Evolutionary conservation across 1,140 invertebrate species (phyloP).

Genomic region (Lycorma delicatula): DNA sequence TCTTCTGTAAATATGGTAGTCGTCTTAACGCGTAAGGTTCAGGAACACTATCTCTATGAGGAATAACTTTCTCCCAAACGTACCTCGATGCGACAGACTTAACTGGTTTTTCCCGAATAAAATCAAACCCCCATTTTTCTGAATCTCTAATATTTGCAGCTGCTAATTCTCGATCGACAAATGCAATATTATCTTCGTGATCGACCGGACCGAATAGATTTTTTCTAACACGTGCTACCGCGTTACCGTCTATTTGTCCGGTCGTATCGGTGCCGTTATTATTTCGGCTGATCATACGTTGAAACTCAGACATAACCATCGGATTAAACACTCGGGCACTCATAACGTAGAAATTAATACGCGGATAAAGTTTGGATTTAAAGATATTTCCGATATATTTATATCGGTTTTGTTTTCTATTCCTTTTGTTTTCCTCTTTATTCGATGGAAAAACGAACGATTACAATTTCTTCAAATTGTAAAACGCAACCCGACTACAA

Average conservation of each 20-base stretch:
- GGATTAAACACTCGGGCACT: slow-evolving; percentile 44
- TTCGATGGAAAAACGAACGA: too few species aligned
- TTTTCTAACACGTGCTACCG: slow-evolving; percentile 38
- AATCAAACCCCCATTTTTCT: slow-evolving; percentile 45
- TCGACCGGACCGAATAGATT: slow-evolving; percentile 45
- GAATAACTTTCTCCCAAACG: slow-evolving; percentile 36
- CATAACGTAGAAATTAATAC: slow-evolving; percentile 29
- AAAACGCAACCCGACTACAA: too few species aligned
- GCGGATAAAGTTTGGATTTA: too few species aligned
- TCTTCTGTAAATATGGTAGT: slow-evolving; percentile 36
- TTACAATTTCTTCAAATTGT: too few species aligned
- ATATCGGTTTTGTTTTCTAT: too few species aligned
- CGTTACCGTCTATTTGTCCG: slow-evolving; percentile 23
- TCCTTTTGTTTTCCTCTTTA: too few species aligned
- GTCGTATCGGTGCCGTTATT: slow-evolving; percentile 24
- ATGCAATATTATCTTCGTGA: slow-evolving; percentile 39
- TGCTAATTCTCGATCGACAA: slow-evolving; percentile 39
- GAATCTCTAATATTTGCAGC: slow-evolving; percentile 38
- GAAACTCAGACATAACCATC: slow-evolving; percentile 41
- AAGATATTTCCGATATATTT: too few species aligned
- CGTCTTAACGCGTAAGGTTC: slow-evolving; percentile 40
- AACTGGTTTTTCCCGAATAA: slow-evolving; percentile 36
- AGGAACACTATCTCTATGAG: slow-evolving; percentile 36
- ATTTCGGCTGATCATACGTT: slow-evolving; percentile 32
- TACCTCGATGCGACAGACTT: slow-evolving; percentile 34